Percentiles rank a stretch among this genome's conserved stretches.
Conservation (phyloP, 2,888 invertebrate genomes). For the Tyria jacobaeae region DNA sequence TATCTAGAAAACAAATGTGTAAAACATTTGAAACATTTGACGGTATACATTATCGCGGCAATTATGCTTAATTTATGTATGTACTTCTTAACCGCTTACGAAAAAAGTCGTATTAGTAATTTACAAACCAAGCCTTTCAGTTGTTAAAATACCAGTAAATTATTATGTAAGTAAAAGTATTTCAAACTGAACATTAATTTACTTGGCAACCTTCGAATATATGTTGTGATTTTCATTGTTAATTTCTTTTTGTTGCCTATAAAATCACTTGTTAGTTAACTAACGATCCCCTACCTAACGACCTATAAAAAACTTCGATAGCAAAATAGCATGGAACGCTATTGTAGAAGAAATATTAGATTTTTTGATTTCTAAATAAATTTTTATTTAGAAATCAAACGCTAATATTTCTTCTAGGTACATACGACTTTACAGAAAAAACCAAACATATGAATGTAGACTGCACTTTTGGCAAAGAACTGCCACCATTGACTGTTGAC, state of each 20-base stretch:
- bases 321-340: too few relatives aligned
- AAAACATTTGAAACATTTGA: background rate
- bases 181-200: background rate
- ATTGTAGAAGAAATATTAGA: too few relatives aligned
- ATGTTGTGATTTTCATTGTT: background rate
- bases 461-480: too few relatives aligned
- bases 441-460: too few relatives aligned
- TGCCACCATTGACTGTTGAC: too few relatives aligned
- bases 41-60: too few relatives aligned
- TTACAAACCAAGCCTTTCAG: background rate
- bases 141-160: background rate
- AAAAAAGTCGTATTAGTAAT: background rate
- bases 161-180: background rate
- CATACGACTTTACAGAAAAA: too few relatives aligned
- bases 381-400: too few relatives aligned
- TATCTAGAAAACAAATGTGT: too few relatives aligned
- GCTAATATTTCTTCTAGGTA: too few relatives aligned
- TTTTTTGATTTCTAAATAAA: too few relatives aligned
- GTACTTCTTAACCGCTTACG: background rate
- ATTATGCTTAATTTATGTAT: background rate
- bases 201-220: slow-evolving; percentile 3
- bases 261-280: background rate
- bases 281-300: background rate
- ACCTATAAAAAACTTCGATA: background rate
- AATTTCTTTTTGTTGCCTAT: background rate